Percentiles rank a stretch among this genome's conserved stretches.
These are phyloP conservation scores for Hydrozoanthus gracilis DNA, from an alignment of 92 coral and sea anemone genomes.

Conservation along the genomic window DNA sequence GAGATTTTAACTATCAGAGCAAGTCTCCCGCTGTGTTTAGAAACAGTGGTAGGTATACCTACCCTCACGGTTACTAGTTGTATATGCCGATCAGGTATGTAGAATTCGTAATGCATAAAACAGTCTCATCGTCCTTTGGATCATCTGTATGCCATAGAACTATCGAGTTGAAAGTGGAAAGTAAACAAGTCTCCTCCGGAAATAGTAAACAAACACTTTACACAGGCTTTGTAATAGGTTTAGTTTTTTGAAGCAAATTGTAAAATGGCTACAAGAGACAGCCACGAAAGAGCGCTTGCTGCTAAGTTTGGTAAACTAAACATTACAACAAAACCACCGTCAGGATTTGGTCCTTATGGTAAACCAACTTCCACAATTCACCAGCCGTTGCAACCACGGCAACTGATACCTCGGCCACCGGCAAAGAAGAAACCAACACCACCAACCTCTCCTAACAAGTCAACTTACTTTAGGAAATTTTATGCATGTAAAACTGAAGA, in stretches of 20 bases:
- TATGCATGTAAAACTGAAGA: slow-evolving; percentile 64
- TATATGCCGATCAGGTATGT: neutral
- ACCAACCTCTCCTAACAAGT: slow-evolving; percentile 60
- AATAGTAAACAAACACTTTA: neutral
- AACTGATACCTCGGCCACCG: slow-evolving; percentile 32
- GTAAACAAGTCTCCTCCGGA: neutral
- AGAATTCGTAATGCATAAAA: neutral
- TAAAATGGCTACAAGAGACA: slow-evolving; percentile 33
- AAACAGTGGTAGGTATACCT: neutral
- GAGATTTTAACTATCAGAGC: neutral
- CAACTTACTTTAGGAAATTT: slow-evolving; percentile 69
- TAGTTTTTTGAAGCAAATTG: neutral
- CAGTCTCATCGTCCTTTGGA: too few species aligned
- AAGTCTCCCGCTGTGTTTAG: neutral
- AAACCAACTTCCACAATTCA: neutral
- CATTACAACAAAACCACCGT: slow-evolving; percentile 16
- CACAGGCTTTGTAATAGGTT: neutral
- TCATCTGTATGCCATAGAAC: too few species aligned
- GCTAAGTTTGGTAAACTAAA: slow-evolving; percentile 32
- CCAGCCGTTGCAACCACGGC: slow-evolving; percentile 9
- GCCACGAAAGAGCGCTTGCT: slow-evolving; percentile 1
- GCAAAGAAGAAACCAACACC: slow-evolving; percentile 69
- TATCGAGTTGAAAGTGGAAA: too few species aligned
- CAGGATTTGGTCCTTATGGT: slow-evolving; percentile 1
- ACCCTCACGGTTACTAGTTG: neutral